Evolutionary conservation across 35 echinoderm and acorn worm species (phyloP).

Genomic region (Lytechinus pictus): DNA sequence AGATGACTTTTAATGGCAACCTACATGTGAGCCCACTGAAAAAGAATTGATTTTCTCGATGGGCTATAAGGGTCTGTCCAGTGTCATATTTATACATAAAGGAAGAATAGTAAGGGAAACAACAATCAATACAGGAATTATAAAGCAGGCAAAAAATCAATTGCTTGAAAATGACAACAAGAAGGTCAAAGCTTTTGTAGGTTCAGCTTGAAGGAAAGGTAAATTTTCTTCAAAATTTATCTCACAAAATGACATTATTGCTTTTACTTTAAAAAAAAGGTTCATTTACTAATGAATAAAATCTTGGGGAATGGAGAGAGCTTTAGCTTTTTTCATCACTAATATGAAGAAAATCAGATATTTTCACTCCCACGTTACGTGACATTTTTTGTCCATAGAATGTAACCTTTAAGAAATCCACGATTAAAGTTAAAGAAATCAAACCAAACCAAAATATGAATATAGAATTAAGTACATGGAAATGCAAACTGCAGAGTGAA

Average conservation of each 20-base stretch:
- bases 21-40: not conserved
- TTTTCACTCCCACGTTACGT: not conserved
- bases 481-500: not conserved
- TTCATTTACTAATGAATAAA: not conserved
- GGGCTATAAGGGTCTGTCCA: not conserved
- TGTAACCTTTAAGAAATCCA: too few relatives aligned
- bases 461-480: too few relatives aligned
- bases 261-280: too few relatives aligned
- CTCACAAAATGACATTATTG: too few relatives aligned
- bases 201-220: not conserved
- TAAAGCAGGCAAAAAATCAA: not conserved
- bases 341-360: not conserved
- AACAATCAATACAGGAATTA: not conserved
- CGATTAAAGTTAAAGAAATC: too few relatives aligned
- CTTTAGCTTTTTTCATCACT: too few relatives aligned
- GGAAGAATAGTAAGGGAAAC: not conserved
- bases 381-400: not conserved
- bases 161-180: not conserved
- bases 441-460: too few relatives aligned
- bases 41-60: not conserved
- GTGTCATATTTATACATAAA: not conserved
- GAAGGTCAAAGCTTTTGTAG: not conserved
- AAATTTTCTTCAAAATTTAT: not conserved
- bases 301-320: not conserved
- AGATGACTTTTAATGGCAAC: not conserved